Evolutionary conservation across 1,140 invertebrate species (phyloP).

Genomic region (Trichoplusia ni): DNA sequence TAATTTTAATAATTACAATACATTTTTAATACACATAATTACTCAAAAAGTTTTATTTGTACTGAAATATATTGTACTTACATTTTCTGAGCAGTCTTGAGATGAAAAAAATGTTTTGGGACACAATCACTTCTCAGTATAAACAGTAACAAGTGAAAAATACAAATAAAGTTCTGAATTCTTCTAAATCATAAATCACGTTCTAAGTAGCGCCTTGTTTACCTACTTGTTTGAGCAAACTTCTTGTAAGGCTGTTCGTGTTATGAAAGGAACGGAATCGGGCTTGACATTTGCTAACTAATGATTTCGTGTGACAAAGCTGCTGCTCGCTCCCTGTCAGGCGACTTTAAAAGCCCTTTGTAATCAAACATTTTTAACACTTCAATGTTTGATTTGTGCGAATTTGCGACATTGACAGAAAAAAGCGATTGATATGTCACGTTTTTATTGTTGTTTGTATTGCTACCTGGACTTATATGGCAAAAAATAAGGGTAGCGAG

Average conservation of each 20-base stretch:
- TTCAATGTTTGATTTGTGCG: constrained; percentile 80
- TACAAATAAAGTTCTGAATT: constrained; percentile 50
- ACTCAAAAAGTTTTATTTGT: no score
- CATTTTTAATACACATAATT: no score
- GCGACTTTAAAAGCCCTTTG: constrained; percentile 66
- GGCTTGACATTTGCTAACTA: constrained; percentile 72
- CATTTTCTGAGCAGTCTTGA: constrained; percentile 4
- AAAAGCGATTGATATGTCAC: constrained; percentile 77
- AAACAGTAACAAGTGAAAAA: constrained; percentile 55
- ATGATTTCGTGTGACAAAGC: constrained; percentile 69
- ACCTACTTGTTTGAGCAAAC: constrained; percentile 55
- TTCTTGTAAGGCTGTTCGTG: constrained; percentile 66
- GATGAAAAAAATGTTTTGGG: neutral
- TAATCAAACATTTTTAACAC: constrained; percentile 74
- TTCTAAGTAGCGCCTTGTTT: constrained; percentile 54
- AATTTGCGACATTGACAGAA: constrained; percentile 70
- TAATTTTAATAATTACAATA: no score
- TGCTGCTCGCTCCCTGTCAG: constrained; percentile 58
- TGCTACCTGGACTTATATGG: constrained; percentile 74
- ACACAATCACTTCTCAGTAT: neutral
- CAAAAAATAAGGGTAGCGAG: constrained; percentile 58
- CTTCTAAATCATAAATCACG: constrained; percentile 63
- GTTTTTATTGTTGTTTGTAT: constrained; percentile 78
- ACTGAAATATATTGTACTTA: neutral
- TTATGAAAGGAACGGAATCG: constrained; percentile 57